Conservation (phyloP, 2,797 vertebrate genomes). For the Coregonus suidteri region DNA sequence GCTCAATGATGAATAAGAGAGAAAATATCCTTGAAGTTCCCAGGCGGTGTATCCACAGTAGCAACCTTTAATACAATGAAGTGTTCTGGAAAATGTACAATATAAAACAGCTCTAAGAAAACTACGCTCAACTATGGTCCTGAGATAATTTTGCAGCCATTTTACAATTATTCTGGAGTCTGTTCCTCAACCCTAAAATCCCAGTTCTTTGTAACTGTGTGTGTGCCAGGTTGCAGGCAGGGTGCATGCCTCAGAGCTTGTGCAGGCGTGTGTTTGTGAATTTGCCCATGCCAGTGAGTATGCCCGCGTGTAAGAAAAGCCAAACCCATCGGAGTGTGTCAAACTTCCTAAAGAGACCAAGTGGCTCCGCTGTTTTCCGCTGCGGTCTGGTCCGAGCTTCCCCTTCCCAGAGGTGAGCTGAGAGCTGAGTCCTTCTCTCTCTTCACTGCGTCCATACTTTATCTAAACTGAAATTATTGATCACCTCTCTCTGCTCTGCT, state of each 20-base stretch:
- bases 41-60: neutral
- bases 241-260: no score
- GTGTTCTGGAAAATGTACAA: conserved; percentile 3
- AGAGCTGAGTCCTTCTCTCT: neutral
- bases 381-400: neutral
- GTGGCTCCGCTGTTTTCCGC: neutral
- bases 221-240: no score
- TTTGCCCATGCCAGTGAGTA: no score
- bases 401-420: conserved; percentile 13
- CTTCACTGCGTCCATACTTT: conserved; percentile 49
- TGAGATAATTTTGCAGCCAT: neutral
- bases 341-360: neutral
- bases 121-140: neutral
- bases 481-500: conserved; percentile 33
- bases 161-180: neutral
- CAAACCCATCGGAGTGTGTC: no score
- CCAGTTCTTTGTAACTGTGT: no score
- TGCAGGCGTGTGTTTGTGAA: no score
- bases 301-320: no score
- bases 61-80: neutral
- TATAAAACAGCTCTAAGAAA: neutral
- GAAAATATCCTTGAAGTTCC: neutral
- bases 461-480: conserved; percentile 69
- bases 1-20: neutral
- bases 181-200: neutral